Base-by-base conservation (phyloP, 2,888 invertebrate genomes). In the Heliconius sara region DNA sequence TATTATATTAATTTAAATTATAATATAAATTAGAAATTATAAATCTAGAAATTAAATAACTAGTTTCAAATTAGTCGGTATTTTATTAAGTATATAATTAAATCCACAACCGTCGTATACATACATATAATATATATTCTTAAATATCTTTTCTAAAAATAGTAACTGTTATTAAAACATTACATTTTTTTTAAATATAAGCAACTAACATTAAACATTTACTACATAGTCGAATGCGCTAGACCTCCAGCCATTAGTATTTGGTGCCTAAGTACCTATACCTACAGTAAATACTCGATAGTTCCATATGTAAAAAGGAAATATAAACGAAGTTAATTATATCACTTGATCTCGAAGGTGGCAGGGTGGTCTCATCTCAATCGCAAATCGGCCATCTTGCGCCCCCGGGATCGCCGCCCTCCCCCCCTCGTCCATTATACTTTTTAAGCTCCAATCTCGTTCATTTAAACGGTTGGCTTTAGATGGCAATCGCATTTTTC, bases 371-470 rank as follows among this genome's bases (percentile, higher is more conserved):
- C 95, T 95, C 95, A 95, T 95, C 95, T 95, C 95, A 93, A 95
- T 95, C 95, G 94, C 94, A 93, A 93, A 94, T 95, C 95, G 94
- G 95, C 95, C 95, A 95, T 95, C 95, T 95, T 95, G 95, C 88
- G 90, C 92, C 92, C 92, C 91, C 91, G 86, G 88, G 92, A 94
- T 93, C 91, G 91, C 94, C 93, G 91, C 94, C 95, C 93, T 93
- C 91, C 89, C 89, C 91, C 70, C 92, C 91, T 89, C 92, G 95
- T 95, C 96, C 96, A 96, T 96, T 96, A 96, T 96, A 96, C 96
- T 96, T 96, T 96, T 96, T 96, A 96, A 96, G 96, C 96, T 94
- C 96, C 96, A 96, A 96, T 96, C 96, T 96, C 96, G 95, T 95
- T 96, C 96, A 96, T 96, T 95, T 96, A 96, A 96, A 96, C 96